These are phyloP conservation scores for Metacarcinus magister DNA, from an alignment of 2,888 invertebrate genomes.

Conservation along the genomic window DNA sequence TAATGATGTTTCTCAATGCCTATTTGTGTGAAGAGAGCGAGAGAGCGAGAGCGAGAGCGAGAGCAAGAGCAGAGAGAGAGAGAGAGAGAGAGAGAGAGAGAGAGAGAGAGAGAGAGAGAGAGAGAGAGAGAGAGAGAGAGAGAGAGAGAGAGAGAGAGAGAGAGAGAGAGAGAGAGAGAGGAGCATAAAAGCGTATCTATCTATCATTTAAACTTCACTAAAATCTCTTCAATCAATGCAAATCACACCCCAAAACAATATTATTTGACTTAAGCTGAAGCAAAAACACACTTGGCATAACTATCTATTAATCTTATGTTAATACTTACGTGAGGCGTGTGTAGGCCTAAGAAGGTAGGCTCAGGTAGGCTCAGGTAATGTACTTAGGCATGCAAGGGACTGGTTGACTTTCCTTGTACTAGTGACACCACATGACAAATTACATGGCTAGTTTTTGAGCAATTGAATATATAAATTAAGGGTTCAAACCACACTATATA, in stretches of 20 bases:
- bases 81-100: no score
- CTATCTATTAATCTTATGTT: background rate
- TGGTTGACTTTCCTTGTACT: background rate
- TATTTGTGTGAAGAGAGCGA: background rate
- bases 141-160: no score
- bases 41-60: no score
- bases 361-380: conserved; percentile 15
- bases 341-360: conserved; percentile 16
- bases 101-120: no score
- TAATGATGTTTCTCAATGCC: background rate
- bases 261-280: background rate
- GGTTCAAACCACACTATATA: no score
- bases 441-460: conserved; percentile 64
- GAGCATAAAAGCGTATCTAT: no score
- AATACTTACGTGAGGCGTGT: conserved; percentile 42
- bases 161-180: no score
- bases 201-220: no score
- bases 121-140: no score
- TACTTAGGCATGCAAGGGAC: conserved; percentile 58
- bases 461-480: conserved; percentile 37
- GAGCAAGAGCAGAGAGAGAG: no score
- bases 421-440: conserved; percentile 59
- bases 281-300: background rate
- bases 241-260: background rate
- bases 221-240: no score